Evolutionary conservation across 2,113 vertebrate species (phyloP), one percentile per base, ranked within the genome.

Genomic region (Eclectus roratus): DNA sequence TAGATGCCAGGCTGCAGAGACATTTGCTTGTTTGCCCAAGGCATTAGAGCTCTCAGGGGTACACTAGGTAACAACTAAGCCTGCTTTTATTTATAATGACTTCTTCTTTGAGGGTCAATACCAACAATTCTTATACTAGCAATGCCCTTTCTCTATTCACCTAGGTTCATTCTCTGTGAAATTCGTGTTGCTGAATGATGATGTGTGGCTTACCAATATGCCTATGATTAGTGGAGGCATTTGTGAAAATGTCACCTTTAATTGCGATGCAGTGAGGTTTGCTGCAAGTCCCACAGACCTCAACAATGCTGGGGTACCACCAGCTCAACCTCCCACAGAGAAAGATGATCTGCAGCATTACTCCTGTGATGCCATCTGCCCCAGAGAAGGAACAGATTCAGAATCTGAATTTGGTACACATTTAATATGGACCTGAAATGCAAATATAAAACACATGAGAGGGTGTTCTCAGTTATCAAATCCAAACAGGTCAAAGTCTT

Each of bases 161-260:
- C 9, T 28, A n/a, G 7, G 5, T 28, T 60, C 7, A n/a, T 61
- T 71, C 8, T 47, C 11, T 10, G 10, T 43, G 49, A 80, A 88
- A 53, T 0, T 0, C 2, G 1, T 25, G 8, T 28, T 73, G 13
- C 46, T n/a, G 6, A 12, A 73, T 2, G 1, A 61, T 44, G 41
- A 29, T 37, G 6, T 20, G 13, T 60, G 24, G 8, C 7, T 84
- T 58, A 66, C 14, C 25, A 58, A 43, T 7, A 49, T 1, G 4
- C 3, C 39, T 39, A 3, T 49, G 60, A 55, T 9, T 46, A 64
- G 23, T 27, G 33, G 13, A 74, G 5, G 5, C 25, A 17, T 47
- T 85, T 74, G 29, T 64, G 55, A 85, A 81, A 55, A 50, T 7
- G 5, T 2, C 4, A 4, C 29, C 20, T 58, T 61, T 78, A 64